Evolutionary conservation across 2,888 invertebrate genomes (phyloP).

Genomic region (Cabera pusaria): DNA sequence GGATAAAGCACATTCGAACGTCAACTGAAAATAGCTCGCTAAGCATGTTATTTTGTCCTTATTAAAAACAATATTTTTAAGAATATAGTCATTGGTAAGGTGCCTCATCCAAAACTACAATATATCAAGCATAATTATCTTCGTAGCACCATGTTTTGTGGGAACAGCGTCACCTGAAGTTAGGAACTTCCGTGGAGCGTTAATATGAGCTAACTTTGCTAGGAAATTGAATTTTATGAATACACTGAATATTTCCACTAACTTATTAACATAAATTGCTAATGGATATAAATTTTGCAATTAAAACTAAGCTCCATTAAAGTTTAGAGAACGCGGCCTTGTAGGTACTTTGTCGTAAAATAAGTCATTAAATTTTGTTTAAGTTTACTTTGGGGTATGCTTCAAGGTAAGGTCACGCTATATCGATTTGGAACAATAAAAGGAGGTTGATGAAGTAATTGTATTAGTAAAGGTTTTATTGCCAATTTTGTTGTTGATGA

Average conservation of each 20-base stretch:
- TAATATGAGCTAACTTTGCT: conserved; percentile 31
- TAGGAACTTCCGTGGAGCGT: conserved; percentile 42
- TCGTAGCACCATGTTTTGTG: conserved; percentile 53
- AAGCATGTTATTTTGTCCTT: too few relatives aligned
- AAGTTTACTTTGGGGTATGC: neutral
- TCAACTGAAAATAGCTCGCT: too few relatives aligned
- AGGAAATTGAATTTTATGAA: conserved; percentile 41
- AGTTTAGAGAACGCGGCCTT: conserved; percentile 7
- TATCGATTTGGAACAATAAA: conserved; percentile 9
- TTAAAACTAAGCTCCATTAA: conserved; percentile 14
- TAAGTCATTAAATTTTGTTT: conserved; percentile 11
- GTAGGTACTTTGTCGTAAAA: conserved; percentile 8
- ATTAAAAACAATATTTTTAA: too few relatives aligned
- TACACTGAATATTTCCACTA: conserved; percentile 49
- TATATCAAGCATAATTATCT: conserved; percentile 12
- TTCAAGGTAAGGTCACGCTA: conserved; percentile 12
- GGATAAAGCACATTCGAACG: too few relatives aligned
- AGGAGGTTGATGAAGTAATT: too few relatives aligned
- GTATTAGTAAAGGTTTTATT: too few relatives aligned
- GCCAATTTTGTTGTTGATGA: too few relatives aligned
- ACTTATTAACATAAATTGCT: conserved; percentile 28
- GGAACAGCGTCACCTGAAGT: conserved; percentile 75
- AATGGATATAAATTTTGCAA: conserved; percentile 25
- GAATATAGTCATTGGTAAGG: too few relatives aligned
- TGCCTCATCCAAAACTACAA: conserved; percentile 14